Base-by-base conservation (phyloP, 2,113 vertebrate species). In the Sinocyclocheilus grahami region DNA sequence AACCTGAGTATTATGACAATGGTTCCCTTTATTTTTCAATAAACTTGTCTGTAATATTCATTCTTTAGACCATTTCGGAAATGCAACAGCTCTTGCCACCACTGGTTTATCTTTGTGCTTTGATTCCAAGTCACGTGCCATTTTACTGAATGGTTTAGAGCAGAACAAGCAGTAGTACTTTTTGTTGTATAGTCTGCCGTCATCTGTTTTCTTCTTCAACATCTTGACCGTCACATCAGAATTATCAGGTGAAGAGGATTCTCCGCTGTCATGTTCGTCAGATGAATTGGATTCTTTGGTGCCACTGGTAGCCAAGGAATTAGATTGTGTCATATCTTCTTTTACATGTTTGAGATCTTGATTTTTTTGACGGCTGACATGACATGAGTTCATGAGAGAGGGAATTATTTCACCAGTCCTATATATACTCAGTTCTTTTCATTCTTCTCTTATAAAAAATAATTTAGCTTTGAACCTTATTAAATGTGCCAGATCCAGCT, bases 41-140 rank as follows among this genome's bases (percentile, higher is more conserved):
- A 69, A 58, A 67, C 53, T 85, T 16, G 86, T 48, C 18, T 85
- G 87, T 83, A 42, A 4, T 74, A 18, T 12, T 42, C 71, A 9
- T 1, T 74, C 71, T 74, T 74, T 84, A 46, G 65, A 88, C 16
- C 80, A 37, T 75, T 88, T 86, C 6, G 85, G 74, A 51, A 88
- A 86, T 33, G 18, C 33, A 55, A 75, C 11, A 30, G 65, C n/a
- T 76, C 27, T 75, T 53, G 63, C 82, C 51, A 86, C 85, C 18
- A 75, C 85, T 10, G 22, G 42, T 46, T 86, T 33, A 27, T 86
- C 77, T 55, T 39, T 83, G 79, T 88, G 85, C 46, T 83, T 85
- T 22, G 33, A 24, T 76, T 86, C 81, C 63, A 75, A 78, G 75
- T 83, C 74, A 1, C n/a, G 48, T 39, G 67, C 60, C 22, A 72